phyloP scores from a whole-genome alignment of 2,797 vertebrate species.

The Oreochromis mossambicus region DNA sequence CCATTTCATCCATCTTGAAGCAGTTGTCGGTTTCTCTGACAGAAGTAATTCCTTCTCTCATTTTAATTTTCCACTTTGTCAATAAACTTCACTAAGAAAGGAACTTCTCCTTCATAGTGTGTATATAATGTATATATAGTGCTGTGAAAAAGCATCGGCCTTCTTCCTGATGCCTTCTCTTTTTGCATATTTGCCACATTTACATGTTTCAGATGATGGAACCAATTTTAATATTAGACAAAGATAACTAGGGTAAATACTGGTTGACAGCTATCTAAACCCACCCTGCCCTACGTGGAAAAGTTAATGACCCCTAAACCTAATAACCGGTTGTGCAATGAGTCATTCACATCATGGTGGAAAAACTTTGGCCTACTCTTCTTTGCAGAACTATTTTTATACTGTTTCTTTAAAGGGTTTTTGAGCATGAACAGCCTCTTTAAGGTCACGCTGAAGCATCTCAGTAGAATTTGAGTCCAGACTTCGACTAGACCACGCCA shows the following conservation, averaged over 20 bases:
- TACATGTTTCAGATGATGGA: not conserved
- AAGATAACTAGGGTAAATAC: not conserved
- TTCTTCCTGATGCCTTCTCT: not conserved
- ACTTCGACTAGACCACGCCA: not conserved
- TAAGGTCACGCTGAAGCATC: rapidly evolving
- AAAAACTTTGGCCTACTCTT: not conserved
- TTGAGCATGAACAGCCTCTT: not conserved
- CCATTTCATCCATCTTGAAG: slow-evolving; percentile 55
- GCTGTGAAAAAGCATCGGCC: not conserved
- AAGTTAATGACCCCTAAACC: not conserved
- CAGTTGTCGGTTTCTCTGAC: slow-evolving; percentile 26
- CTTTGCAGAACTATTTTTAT: not conserved
- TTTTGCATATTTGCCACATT: not conserved
- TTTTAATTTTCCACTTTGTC: not conserved
- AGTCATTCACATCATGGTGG: not conserved
- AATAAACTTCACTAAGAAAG: not conserved
- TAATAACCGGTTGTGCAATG: not conserved
- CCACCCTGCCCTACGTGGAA: not conserved
- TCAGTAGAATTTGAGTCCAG: not conserved
- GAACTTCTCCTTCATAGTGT: not conserved
- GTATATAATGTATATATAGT: not conserved
- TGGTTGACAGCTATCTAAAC: not conserved
- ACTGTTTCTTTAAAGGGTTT: not conserved
- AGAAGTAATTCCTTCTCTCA: not conserved
- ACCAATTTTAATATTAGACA: not conserved